A percentile compares a stretch with the other conserved stretches of the same genome.
These are phyloP conservation scores for Sylvia atricapilla DNA, from an alignment of 2,113 vertebrate genomes.

Conservation along the genomic window DNA sequence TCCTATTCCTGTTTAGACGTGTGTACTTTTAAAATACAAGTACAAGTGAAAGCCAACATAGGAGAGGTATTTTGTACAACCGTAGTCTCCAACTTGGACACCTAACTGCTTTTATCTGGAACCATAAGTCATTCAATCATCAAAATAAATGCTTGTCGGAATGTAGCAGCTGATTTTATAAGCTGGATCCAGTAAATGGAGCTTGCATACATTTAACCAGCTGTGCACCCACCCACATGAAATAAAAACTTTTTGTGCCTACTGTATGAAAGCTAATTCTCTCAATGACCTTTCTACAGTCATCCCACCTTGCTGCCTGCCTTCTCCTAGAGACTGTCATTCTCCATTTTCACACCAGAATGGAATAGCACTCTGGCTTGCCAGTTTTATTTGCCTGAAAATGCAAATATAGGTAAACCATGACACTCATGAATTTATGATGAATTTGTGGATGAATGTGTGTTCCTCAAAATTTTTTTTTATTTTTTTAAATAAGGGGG, in stretches of 20 bases:
- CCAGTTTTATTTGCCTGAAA: not conserved
- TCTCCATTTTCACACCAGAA: not conserved
- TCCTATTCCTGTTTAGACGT: not conserved
- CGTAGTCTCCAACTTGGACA: not conserved
- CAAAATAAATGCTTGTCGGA: slow-evolving; percentile 30
- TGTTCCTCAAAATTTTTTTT: not conserved
- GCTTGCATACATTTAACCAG: not conserved
- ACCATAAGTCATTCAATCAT: not conserved
- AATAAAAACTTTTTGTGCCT: not conserved
- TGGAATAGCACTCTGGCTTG: not conserved
- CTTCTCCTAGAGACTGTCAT: not conserved
- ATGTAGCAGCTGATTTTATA: slow-evolving; percentile 5
- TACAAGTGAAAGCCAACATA: not conserved
- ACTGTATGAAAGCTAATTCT: not conserved
- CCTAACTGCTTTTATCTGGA: slow-evolving; percentile 12
- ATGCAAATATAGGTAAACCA: not conserved
- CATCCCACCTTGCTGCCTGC: not conserved
- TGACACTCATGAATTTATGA: not conserved
- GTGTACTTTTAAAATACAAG: not conserved
- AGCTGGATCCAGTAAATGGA: not conserved
- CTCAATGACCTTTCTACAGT: not conserved
- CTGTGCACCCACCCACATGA: not conserved
- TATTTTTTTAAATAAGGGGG: not conserved
- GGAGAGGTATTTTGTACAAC: not conserved
- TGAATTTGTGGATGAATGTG: not conserved